Evolutionary conservation across 2,797 vertebrate species (phyloP), one percentile per base, ranked within the genome.

Genomic region (Melanotaenia parkinsoni): DNA sequence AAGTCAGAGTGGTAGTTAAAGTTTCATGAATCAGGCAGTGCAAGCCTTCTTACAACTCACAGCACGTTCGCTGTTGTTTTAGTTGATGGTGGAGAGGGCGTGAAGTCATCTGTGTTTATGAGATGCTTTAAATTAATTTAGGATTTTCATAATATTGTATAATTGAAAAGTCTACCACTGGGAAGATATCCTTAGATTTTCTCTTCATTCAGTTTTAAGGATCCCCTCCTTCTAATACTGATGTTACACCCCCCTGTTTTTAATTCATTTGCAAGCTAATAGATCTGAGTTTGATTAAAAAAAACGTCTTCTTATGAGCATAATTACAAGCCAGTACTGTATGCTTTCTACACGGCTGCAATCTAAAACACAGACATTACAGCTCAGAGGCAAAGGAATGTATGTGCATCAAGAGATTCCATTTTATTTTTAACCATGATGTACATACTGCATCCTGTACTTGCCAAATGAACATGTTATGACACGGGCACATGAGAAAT

Each of bases 401-500:
- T 32, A 38, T 67, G 45, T 51, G 58, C 50, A 26, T 70, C 24
- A 7, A 75, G 50, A 4, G 18, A 24, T 56, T 50, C 26, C 0
- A 3, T 60, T 84, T 79, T 74, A 81, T 82, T 81, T 85, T 81
- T 76, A 74, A 65, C 76, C 69, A 4, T 43, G 24, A 38, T n/a
- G 65, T 73, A 77, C 37, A 57, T 66, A 61, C 60, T 76, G 80
- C 72, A 79, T 86, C 81, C 84, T 79, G 79, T 80, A 53, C 58
- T 66, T 75, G 76, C 74, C 82, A 79, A 67, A 82, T 63, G 70
- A 69, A 72, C 76, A 63, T 81, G 79, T 84, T 83, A 72, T 79
- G 80, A 88, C 86, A 91, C 72, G 77, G 70, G 81, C 73, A 81
- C 89, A 80, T 35, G 51, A 83, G 83, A 71, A 80, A 79, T 82